These are phyloP conservation scores for Venustoraphidia nigricollis DNA, from an alignment of 2,888 invertebrate genomes.

Conservation along the genomic window DNA sequence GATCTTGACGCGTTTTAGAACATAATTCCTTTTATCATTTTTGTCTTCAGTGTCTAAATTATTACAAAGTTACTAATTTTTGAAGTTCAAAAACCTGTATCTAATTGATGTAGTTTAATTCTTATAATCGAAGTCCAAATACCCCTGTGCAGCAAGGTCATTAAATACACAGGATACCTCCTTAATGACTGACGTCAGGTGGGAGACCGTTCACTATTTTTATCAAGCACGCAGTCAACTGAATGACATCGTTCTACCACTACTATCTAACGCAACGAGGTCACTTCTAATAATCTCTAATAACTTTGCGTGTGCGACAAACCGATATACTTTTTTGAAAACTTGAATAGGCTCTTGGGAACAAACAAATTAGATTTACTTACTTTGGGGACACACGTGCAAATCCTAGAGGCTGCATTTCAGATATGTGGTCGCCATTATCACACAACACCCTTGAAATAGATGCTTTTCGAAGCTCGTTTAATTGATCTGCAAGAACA, in stretches of 20 bases:
- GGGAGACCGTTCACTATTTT: too few relatives aligned
- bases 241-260: too few relatives aligned
- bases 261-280: too few relatives aligned
- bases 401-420: conserved; percentile 54
- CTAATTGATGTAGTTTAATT: too few relatives aligned
- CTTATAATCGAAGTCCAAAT: too few relatives aligned
- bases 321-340: neutral
- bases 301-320: neutral
- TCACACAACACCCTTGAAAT: conserved; percentile 69
- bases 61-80: too few relatives aligned
- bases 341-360: neutral
- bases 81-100: too few relatives aligned
- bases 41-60: neutral
- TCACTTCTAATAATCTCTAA: too few relatives aligned
- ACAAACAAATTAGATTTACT: conserved; percentile 16
- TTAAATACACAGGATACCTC: too few relatives aligned
- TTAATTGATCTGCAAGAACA: conserved; percentile 39
- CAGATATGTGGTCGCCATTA: conserved; percentile 51
- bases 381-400: conserved; percentile 42
- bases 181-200: too few relatives aligned
- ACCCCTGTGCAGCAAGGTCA: too few relatives aligned
- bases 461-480: conserved; percentile 59
- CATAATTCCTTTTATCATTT: neutral
- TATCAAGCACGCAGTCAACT: too few relatives aligned
- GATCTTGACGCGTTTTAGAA: neutral